Evolutionary conservation across 2,113 vertebrate genomes (phyloP), one percentile per base, ranked within the genome.

Genomic region (Scortum barcoo): DNA sequence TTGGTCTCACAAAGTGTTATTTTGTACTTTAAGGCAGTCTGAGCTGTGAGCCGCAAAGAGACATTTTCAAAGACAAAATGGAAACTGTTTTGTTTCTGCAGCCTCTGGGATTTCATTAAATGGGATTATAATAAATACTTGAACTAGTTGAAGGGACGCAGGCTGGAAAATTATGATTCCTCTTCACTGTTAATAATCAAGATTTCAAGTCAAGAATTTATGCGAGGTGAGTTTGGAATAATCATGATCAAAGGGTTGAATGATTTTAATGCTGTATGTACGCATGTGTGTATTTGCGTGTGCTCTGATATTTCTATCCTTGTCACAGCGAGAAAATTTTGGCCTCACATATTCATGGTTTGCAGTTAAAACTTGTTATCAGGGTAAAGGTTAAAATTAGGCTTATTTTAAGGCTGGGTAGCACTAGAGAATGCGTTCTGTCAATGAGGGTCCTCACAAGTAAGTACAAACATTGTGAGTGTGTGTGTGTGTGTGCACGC

Each of bases 21-120:
- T 80, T 77, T 50, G n/a, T 73, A 83, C 83, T 90, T 91, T 71
- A 62, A 75, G 88, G 69, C 86, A 80, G 73, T 42, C 51, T 63
- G 72, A 85, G 77, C 79, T 76, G 65, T 74, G 84, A 81, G 80
- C 42, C 42, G 19, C 56, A 72, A 17, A 76, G 60, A 60, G 79
- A 72, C 84, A 57, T 92, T 87, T 82, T 73, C 66, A 84, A 53
- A 80, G 76, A 83, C 84, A 92, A 90, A 79, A 91, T 92, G 88
- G 87, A 90, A 87, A 83, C 66, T 20, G 71, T 44, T 84, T 84
- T 56, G 68, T 58, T 78, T 72, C 63, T 71, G 76, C 68, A 76
- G 80, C 76, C 71, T 78, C 54, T 3, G 86, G 78, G 86, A 88
- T 65, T 82, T 88, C 58, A 67, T 68, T 79, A 69, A 87, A 28